Evolutionary conservation across 2,888 invertebrate species (phyloP), one percentile per base, ranked within the genome.

Genomic region (Loripinus fragilis): DNA sequence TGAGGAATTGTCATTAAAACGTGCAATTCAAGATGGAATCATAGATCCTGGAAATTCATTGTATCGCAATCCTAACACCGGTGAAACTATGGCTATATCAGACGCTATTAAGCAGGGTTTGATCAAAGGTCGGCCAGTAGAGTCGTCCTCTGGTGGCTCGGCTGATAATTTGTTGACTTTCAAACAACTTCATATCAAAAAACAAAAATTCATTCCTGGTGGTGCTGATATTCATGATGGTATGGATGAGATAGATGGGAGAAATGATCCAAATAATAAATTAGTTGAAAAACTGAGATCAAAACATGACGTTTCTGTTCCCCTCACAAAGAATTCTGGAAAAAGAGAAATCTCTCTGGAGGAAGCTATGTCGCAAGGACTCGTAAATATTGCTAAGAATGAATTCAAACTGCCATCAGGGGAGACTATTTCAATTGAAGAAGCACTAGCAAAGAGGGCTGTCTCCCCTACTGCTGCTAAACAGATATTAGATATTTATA

Each of bases 101-200:
- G 91, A 91, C 55, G 92, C 92, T 33, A 85, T 91, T 20, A 86
- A 86, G 67, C 88, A 88, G 74, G 92, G 91, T 35, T 80, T 90
- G 8, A 86, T 92, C 17, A 89, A 87, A 71, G 88, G 82, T 0
- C 66, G 84, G 73, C 85, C 85, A n/a, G 86, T 89, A 25, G 87
- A 89, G 67, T 60, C 60, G 3, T 2, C 33, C 30, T 78, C 80
- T 5, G 55, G 66, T 25, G 78, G 76, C n/a, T 78, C 87, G 30
- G 80, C 80, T 30, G 87, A 85, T 35, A 86, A 86, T 78, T 80
- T 88, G 8, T 79, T 91, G 17, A 86, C 86, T 42, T 86, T 88
- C 41, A 89, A 91, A 78, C 90, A 91, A 65, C 87, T 91, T n/a
- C 88, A 90, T 71, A 86, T 91, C 42, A 89, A 87, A 69, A 87